A percentile compares a stretch with the other conserved stretches of the same genome.
These are phyloP conservation scores for Cassiopea andromeda DNA, from an alignment of 30 jellyfish, hydroid and myxozoan species.

Conservation along the genomic window DNA sequence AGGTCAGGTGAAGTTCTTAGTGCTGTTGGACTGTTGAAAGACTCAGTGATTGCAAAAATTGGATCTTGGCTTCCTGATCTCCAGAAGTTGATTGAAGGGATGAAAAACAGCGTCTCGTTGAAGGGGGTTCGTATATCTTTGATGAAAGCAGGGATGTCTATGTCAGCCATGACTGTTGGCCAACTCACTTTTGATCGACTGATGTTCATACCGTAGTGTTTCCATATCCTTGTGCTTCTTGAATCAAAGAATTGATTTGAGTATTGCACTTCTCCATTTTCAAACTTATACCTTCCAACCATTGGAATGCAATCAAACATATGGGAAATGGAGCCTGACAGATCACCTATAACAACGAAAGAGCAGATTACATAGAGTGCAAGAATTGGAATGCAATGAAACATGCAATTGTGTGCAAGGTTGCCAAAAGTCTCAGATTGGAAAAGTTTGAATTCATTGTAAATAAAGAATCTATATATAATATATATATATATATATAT, in stretches of 20 bases:
- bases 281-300: constrained; percentile 61
- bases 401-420: no score
- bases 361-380: no score
- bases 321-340: constrained; percentile 41
- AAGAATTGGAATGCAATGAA: no score
- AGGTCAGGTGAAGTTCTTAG: constrained; percentile 44
- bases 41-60: constrained; percentile 58
- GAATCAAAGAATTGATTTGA: constrained; percentile 32
- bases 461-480: no score
- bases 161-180: constrained; percentile 51
- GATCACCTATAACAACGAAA: constrained; percentile 4
- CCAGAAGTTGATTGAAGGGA: constrained; percentile 63
- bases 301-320: constrained; percentile 64
- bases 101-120: constrained; percentile 28
- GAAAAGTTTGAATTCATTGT: no score
- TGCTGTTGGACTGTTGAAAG: constrained; percentile 62
- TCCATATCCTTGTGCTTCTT: constrained; percentile 8
- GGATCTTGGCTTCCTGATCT: constrained; percentile 39
- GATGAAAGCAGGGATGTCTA: constrained; percentile 24
- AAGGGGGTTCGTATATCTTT: neutral
- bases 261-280: constrained; percentile 22
- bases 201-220: neutral
- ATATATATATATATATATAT: no score
- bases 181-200: constrained; percentile 47
- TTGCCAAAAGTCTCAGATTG: no score